Conservation (phyloP, 2,797 vertebrate species). For the Sparus aurata region DNA sequence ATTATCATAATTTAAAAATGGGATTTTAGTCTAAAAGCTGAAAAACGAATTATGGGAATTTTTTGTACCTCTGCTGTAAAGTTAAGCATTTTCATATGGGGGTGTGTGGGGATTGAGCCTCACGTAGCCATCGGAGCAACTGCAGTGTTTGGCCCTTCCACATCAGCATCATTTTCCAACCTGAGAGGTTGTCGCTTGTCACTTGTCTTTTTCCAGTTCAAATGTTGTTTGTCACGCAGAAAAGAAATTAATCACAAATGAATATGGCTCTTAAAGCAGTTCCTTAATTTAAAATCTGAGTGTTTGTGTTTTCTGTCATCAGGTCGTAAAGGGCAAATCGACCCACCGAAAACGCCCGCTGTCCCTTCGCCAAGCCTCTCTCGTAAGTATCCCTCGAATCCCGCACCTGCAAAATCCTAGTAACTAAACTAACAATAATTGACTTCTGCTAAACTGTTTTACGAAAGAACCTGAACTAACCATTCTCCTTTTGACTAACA, state of each 20-base stretch:
- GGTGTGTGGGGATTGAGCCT: no score
- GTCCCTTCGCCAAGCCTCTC: conserved; percentile 91
- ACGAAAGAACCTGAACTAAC: conserved; percentile 15
- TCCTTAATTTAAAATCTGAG: not conserved
- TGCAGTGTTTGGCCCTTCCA: no score
- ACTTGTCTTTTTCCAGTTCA: not conserved
- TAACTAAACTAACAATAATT: conserved; percentile 62
- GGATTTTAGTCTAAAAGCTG: no score
- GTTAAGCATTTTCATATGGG: no score
- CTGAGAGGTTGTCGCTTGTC: no score
- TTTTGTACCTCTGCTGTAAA: no score
- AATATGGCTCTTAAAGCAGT: not conserved
- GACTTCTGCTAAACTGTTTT: conserved; percentile 12
- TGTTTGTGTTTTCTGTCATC: conserved; percentile 62
- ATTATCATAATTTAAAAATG: no score
- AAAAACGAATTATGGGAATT: not conserved
- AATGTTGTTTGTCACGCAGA: not conserved
- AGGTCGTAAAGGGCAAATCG: conserved; percentile 85
- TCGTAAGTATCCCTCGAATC: conserved; percentile 85
- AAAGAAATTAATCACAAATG: not conserved
- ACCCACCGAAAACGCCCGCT: conserved; percentile 85
- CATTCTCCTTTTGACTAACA: conserved; percentile 69
- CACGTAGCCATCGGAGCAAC: no score
- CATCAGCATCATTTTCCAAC: no score
- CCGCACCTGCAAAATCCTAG: not conserved